Evolutionary conservation across 2,113 vertebrate genomes (phyloP), one percentile per base, ranked within the genome.

Genomic region (Anseranas semipalmata): DNA sequence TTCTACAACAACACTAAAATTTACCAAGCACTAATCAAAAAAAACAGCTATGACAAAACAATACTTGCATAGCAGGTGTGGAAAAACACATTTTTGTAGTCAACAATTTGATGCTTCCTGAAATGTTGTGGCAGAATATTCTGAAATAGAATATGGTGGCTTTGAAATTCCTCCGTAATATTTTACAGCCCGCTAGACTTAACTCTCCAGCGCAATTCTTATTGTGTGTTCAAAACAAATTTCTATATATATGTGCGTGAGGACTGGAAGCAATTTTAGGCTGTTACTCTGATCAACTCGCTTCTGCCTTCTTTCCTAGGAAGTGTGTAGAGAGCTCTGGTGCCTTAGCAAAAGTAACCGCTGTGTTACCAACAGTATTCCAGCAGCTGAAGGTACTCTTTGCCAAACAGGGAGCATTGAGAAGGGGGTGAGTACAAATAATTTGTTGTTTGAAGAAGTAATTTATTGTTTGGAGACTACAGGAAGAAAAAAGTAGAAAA

Each of bases 291-390:
- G 98, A 99, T 98, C 98, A 99, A 99, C 99, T 99, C 99, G 98
- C 99, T 99, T 99, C 98, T 98, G 98, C 99, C 98, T 99, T 99
- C 98, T 99, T 99, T 99, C 99, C 99, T 98, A 99, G 99, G 99
- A 99, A 99, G 99, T 99, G 98, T 99, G 99, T 99, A 99, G 99
- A 99, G 99, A 99, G 99, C 99, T 99, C 97, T 99, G 99, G 99
- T 99, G 99, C 98, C 99, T 99, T 96, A 99, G 99, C 98, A 99
- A 99, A 98, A 99, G 99, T 98, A 99, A 99, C 97, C 99, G 99
- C 96, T 99, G 99, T 98, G 99, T 99, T 96, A 99, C 99, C 60
- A 99, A 99, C 98, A 99, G 99, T 98, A 99, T 99, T 97, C 99
- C 99, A 45, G 99, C 99, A 48, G 99, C 99, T 45, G 99, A 99